phyloP scores from a whole-genome alignment of 2,888 invertebrate genomes.

The Protula sp. region DNA sequence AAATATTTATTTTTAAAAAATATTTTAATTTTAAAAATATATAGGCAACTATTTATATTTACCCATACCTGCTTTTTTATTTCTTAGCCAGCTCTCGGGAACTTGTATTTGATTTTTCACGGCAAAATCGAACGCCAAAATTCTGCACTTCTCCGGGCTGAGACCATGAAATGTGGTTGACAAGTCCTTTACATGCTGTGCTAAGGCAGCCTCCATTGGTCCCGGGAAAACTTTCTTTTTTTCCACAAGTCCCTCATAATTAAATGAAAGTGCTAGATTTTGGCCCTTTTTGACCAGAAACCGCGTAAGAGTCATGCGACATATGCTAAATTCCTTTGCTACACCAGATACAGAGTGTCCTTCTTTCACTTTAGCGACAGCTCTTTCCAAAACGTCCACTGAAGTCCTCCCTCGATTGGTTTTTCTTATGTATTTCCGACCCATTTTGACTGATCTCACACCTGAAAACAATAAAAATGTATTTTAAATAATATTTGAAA shows the following conservation, averaged over 20 bases:
- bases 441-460: too few species aligned
- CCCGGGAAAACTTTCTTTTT: neutral
- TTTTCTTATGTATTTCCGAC: conserved; percentile 7
- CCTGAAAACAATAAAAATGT: too few species aligned
- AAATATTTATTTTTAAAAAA: too few species aligned
- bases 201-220: neutral
- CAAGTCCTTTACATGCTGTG: neutral
- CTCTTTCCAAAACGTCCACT: conserved; percentile 49
- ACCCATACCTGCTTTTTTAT: conserved; percentile 4
- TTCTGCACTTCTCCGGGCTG: neutral
- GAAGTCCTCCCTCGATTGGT: conserved; percentile 6
- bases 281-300: conserved; percentile 6
- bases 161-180: neutral
- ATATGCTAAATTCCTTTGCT: conserved; percentile 50
- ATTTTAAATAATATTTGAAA: too few species aligned
- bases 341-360: conserved; percentile 74
- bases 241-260: conserved; percentile 1
- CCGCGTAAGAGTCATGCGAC: conserved; percentile 48
- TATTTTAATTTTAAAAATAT: too few species aligned
- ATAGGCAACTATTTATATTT: too few species aligned
- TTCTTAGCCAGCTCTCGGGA: neutral
- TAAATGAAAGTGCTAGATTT: neutral
- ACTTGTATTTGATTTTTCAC: neutral
- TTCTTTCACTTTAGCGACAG: conserved; percentile 63
- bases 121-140: neutral